Percentiles rank a stretch among this genome's conserved stretches.
Evolutionary conservation across 2,888 invertebrate species (phyloP).

Genomic region (Ethmia dodecea): DNA sequence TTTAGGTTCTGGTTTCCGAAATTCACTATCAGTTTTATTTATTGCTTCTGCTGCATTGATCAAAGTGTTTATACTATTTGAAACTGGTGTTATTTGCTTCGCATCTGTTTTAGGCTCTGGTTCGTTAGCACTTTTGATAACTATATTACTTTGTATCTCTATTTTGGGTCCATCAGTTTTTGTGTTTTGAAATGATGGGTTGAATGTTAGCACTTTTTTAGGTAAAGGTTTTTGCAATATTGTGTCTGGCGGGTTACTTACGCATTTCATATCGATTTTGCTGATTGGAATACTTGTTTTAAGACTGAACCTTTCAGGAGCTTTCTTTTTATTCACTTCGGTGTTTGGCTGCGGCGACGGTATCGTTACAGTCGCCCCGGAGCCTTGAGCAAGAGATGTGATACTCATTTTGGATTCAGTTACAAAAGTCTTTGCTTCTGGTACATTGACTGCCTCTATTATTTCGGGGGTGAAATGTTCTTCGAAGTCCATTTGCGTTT

Average conservation of each 20-base stretch:
- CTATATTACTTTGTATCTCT: conserved; percentile 64
- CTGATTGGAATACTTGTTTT: conserved; percentile 72
- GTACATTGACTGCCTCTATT: conserved; percentile 32
- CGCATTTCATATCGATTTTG: conserved; percentile 67
- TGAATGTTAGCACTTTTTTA: conserved; percentile 29
- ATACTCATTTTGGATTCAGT: conserved; percentile 52
- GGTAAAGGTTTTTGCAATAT: conserved; percentile 27
- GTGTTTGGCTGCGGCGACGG: conserved; percentile 26
- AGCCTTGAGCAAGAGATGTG: conserved; percentile 49
- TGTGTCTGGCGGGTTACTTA: conserved; percentile 36
- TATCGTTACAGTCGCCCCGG: conserved; percentile 45
- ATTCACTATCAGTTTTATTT: conserved; percentile 47
- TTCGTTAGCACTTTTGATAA: conserved; percentile 57
- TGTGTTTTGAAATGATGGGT: conserved; percentile 32
- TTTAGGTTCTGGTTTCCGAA: conserved; percentile 45
- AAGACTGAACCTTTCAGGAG: conserved; percentile 55
- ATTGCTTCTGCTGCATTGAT: conserved; percentile 58
- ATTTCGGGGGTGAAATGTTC: conserved; percentile 58
- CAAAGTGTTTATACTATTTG: conserved; percentile 45
- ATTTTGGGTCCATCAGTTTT: conserved; percentile 38
- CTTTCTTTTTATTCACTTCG: conserved; percentile 33
- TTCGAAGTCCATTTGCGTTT: conserved; percentile 54
- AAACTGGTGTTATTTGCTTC: conserved; percentile 21
- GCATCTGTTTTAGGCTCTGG: conserved; percentile 27
- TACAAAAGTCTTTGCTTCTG: conserved; percentile 28